Percentiles rank a stretch among this genome's conserved stretches.
These are phyloP conservation scores for Falco concolor DNA, from an alignment of 2,797 vertebrate species.

Conservation along the genomic window DNA sequence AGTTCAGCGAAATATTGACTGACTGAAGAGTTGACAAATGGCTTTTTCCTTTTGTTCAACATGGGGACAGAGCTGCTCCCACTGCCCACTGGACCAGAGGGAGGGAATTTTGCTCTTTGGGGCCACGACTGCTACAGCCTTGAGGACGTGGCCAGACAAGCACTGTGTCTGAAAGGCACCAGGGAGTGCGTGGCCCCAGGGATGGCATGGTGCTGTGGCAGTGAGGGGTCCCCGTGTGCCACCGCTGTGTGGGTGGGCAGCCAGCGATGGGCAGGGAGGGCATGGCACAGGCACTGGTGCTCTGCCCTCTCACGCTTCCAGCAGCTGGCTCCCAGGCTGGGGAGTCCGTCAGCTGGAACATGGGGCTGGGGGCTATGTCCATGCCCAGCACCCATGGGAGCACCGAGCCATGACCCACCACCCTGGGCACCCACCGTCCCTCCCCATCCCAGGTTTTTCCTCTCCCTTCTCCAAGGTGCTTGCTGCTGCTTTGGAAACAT, in stretches of 20 bases:
- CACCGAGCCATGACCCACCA: rapidly evolving
- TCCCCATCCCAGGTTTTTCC: background rate
- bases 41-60: background rate
- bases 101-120: background rate
- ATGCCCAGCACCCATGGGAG: background rate
- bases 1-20: constrained; percentile 46
- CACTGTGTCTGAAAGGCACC: rapidly evolving
- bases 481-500: background rate
- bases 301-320: background rate
- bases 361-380: background rate
- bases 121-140: rapidly evolving
- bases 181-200: rapidly evolving
- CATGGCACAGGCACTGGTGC: rapidly evolving
- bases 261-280: background rate
- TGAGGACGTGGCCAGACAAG: rapidly evolving
- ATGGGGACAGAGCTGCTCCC: rapidly evolving
- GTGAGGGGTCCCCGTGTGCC: rapidly evolving
- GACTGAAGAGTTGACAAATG: background rate
- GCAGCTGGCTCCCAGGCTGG: background rate
- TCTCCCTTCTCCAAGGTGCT: background rate
- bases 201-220: rapidly evolving
- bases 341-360: rapidly evolving
- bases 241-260: rapidly evolving
- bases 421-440: rapidly evolving
- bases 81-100: background rate